These are phyloP conservation scores for Sinonovacula constricta DNA, from an alignment of 1,140 invertebrate species.

Conservation along the genomic window DNA sequence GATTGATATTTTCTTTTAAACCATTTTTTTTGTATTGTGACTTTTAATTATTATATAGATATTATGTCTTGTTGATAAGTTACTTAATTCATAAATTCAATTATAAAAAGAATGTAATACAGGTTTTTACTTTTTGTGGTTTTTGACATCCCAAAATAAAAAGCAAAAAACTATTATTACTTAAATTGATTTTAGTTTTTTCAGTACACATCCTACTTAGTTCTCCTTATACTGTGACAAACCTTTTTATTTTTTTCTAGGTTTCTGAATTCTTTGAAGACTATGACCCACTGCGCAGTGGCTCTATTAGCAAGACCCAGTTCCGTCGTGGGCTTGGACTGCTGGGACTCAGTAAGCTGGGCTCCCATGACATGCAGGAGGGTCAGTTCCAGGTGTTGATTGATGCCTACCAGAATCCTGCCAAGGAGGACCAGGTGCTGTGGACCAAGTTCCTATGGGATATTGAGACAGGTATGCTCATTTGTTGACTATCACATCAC, in stretches of 20 bases:
- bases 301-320: constrained; percentile 73
- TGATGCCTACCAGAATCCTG: constrained; percentile 71
- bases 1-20: too few relatives aligned
- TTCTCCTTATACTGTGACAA: too few relatives aligned
- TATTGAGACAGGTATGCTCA: constrained; percentile 76
- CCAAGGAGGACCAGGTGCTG: constrained; percentile 69
- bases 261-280: constrained; percentile 76
- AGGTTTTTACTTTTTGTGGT: too few relatives aligned
- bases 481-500: too few relatives aligned
- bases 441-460: constrained; percentile 76
- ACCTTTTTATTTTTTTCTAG: too few relatives aligned
- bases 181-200: neutral
- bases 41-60: too few relatives aligned
- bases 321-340: constrained; percentile 74
- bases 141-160: too few relatives aligned
- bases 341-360: constrained; percentile 76
- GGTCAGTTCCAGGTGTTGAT: constrained; percentile 71
- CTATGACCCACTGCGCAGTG: constrained; percentile 75
- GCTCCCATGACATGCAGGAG: constrained; percentile 74
- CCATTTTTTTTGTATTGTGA: too few relatives aligned
- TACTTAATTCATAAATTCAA: too few relatives aligned
- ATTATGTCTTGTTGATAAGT: too few relatives aligned
- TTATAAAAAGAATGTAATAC: too few relatives aligned
- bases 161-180: constrained; percentile 7
- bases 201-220: too few relatives aligned